Percentiles rank a stretch among this genome's conserved stretches.
Evolutionary conservation across 2,113 vertebrate species (phyloP).

Genomic region (Engraulis encrasicolus): DNA sequence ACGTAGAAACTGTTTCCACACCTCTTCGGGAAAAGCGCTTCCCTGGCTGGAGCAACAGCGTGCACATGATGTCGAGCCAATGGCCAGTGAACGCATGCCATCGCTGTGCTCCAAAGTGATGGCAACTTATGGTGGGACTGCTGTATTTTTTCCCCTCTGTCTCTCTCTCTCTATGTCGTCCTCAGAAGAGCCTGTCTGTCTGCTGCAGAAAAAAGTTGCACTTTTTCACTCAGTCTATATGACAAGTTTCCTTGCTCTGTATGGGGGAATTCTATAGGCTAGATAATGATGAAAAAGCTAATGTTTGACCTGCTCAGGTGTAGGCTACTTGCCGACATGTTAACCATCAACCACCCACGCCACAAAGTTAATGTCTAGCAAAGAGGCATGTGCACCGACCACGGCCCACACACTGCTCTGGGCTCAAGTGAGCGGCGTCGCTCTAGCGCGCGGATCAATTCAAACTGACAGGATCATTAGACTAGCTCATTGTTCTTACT

Average conservation of each 20-base stretch:
- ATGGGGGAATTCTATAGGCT: neutral
- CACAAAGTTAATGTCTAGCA: neutral
- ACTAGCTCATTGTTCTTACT: neutral
- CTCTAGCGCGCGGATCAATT: neutral
- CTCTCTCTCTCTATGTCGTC: too few relatives aligned
- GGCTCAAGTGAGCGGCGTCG: neutral
- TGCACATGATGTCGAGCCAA: constrained; percentile 26
- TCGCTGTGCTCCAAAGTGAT: neutral
- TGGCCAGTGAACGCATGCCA: neutral
- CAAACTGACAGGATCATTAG: neutral
- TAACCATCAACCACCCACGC: neutral
- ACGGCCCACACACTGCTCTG: neutral
- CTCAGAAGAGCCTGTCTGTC: too few relatives aligned
- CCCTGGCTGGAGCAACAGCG: constrained; percentile 39
- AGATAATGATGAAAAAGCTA: neutral
- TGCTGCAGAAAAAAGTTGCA: neutral
- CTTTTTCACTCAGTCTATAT: neutral
- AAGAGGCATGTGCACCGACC: neutral
- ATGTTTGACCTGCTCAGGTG: neutral
- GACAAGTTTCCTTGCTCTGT: neutral
- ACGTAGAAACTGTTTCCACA: constrained; percentile 49
- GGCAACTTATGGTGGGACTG: neutral
- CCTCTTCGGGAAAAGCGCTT: constrained; percentile 31
- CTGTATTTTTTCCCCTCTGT: neutral
- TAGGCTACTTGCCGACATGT: neutral